Evolutionary conservation across 2,113 vertebrate species (phyloP).

Genomic region (Mus pahari): DNA sequence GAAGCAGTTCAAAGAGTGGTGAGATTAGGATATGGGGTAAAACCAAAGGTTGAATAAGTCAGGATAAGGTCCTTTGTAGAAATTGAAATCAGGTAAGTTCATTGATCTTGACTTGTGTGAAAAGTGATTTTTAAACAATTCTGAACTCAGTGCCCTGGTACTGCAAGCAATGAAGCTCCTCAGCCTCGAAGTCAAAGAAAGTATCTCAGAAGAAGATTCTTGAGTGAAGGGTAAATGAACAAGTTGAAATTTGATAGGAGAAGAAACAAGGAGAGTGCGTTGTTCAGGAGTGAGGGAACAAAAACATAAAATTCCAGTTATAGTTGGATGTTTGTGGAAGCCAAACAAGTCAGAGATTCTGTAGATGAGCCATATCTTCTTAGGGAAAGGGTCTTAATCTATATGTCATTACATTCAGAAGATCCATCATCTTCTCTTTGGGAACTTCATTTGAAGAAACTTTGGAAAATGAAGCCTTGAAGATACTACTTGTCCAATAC

Average conservation of each 20-base stretch:
- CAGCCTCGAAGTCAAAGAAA: neutral
- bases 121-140: neutral
- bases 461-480: neutral
- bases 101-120: neutral
- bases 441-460: neutral
- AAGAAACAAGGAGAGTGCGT: neutral
- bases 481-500: neutral
- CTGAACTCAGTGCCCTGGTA: neutral
- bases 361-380: neutral
- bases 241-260: neutral
- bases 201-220: neutral
- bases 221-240: neutral
- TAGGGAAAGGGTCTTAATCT: conserved; percentile 7
- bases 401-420: neutral
- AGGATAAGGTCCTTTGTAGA: neutral
- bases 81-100: neutral
- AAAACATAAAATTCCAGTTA: conserved; percentile 28
- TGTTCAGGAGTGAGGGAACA: conserved; percentile 12
- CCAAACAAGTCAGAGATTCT: neutral
- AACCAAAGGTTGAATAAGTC: neutral
- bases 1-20: neutral
- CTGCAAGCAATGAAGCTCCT: neutral
- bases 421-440: neutral
- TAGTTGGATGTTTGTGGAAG: neutral
- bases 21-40: neutral